Conservation (phyloP, 1,140 invertebrate genomes). For the Mamestra configurata region DNA sequence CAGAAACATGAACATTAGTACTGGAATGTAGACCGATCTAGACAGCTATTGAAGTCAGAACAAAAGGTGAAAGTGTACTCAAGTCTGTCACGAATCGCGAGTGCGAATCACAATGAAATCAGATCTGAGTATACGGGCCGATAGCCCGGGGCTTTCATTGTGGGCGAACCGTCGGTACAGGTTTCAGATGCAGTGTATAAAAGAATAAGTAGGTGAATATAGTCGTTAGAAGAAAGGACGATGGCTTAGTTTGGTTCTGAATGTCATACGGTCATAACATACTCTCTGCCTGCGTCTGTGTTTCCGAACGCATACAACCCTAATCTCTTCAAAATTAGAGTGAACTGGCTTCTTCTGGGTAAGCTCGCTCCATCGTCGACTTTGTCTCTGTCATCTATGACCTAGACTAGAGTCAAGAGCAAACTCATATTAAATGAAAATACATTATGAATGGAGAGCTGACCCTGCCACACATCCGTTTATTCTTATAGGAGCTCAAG, state of each 20-base stretch:
- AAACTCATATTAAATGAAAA: no score
- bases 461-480: no score
- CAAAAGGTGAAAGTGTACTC: slow-evolving; percentile 13
- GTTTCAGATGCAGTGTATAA: not conserved
- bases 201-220: not conserved
- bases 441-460: no score
- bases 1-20: not conserved
- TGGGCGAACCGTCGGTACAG: not conserved
- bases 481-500: no score
- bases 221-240: not conserved
- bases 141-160: not conserved
- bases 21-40: slow-evolving; percentile 1
- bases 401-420: no score
- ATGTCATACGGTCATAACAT: no score
- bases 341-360: no score
- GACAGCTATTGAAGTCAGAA: not conserved
- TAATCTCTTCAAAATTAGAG: no score
- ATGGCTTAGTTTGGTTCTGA: not conserved
- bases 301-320: no score
- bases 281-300: no score
- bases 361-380: no score
- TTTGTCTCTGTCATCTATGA: no score
- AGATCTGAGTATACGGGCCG: not conserved
- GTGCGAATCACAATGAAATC: not conserved
- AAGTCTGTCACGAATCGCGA: not conserved